Conservation (phyloP, 2,888 invertebrate genomes). For the Metacarcinus magister region DNA sequence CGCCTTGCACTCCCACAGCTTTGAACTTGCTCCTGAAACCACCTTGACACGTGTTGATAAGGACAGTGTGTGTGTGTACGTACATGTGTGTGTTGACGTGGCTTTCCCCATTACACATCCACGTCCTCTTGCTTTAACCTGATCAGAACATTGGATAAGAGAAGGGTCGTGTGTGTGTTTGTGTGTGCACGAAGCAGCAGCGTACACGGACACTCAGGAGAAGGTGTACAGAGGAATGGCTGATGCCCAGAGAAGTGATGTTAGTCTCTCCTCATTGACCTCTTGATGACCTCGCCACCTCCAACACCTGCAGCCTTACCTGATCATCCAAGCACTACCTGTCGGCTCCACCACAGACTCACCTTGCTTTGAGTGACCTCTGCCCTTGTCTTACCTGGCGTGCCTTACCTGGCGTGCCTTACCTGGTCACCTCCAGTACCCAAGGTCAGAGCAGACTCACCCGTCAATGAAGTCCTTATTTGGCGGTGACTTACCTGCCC, state of each 20-base stretch:
- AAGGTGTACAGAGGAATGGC: not conserved
- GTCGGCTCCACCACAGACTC: constrained; percentile 17
- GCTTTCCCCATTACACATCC: not conserved
- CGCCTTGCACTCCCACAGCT: not conserved
- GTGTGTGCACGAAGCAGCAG: not conserved
- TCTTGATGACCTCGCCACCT: not conserved
- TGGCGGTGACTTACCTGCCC: not conserved
- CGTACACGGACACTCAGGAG: not conserved
- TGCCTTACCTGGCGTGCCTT: not conserved
- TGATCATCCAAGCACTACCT: not conserved
- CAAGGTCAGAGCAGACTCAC: not conserved
- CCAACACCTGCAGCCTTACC: no score
- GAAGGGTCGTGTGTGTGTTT: not conserved
- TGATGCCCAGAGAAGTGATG: not conserved
- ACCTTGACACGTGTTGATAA: not conserved
- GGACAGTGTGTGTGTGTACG: not conserved
- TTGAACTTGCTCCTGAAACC: not conserved
- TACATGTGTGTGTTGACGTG: not conserved
- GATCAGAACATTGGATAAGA: not conserved
- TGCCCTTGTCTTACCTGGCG: not conserved
- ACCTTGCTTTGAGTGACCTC: not conserved
- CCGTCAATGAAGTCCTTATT: no score
- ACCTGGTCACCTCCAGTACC: not conserved
- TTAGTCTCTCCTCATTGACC: not conserved
- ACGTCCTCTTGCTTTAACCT: not conserved